Conservation (phyloP, 2,888 invertebrate genomes). For the Chymomyza caudatula region DNA sequence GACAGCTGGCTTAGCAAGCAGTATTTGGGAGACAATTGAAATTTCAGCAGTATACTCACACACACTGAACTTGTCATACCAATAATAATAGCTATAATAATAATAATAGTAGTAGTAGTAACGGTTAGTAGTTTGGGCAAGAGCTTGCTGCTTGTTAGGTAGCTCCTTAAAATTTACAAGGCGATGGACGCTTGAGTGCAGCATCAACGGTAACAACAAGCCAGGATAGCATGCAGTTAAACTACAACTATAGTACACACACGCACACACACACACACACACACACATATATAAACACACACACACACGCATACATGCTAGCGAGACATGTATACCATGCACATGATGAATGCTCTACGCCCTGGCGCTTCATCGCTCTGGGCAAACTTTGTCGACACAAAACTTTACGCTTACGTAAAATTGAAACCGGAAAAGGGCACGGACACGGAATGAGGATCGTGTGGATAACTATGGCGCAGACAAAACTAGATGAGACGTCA, state of each 20-base stretch:
- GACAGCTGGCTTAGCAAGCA: constrained; percentile 28
- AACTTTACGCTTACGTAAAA: constrained; percentile 46
- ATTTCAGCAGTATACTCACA: constrained; percentile 48
- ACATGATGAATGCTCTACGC: constrained; percentile 17
- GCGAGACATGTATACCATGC: neutral
- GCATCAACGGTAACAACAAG: neutral
- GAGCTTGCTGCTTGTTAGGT: neutral
- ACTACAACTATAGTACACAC: neutral
- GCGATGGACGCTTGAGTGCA: neutral
- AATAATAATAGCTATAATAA: neutral
- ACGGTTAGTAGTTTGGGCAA: neutral
- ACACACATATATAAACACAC: neutral
- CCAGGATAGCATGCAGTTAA: neutral
- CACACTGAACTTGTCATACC: constrained; percentile 5
- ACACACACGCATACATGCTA: neutral
- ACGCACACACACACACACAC: neutral
- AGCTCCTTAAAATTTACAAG: neutral
- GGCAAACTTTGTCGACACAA: neutral
- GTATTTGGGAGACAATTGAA: constrained; percentile 35
- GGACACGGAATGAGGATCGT: neutral
- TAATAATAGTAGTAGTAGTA: constrained; percentile 22
- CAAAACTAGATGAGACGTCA: constrained; percentile 34
- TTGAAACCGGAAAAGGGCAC: constrained; percentile 50
- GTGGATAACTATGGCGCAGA: constrained; percentile 1
- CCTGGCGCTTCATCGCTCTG: neutral